Percentiles rank a stretch among this genome's conserved stretches.
Evolutionary conservation across 2,113 vertebrate genomes (phyloP).

Genomic region (Tautogolabrus adspersus): DNA sequence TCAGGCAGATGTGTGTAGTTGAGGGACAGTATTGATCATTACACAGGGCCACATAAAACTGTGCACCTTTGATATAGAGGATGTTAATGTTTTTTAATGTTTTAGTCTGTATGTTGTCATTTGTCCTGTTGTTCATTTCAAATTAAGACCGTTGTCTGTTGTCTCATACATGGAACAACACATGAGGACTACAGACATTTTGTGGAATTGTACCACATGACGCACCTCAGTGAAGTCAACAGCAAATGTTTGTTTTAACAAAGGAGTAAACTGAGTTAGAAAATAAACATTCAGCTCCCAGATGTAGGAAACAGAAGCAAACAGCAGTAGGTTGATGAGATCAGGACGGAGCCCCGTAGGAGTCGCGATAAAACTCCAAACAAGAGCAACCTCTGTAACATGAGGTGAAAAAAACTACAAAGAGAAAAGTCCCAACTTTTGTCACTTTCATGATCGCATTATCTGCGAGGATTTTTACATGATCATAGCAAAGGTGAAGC

Average conservation of each 20-base stretch:
- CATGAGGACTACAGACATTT: not conserved
- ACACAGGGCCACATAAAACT: not conserved
- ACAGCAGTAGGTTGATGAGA: constrained; percentile 62
- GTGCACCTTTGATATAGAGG: too few relatives aligned
- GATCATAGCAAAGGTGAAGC: not conserved
- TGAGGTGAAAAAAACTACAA: constrained; percentile 7
- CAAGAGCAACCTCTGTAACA: constrained; percentile 9
- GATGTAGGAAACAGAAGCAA: constrained; percentile 38
- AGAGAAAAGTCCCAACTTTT: not conserved
- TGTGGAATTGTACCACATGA: constrained; percentile 8
- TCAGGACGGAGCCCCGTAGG: constrained; percentile 38
- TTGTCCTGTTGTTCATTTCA: too few relatives aligned
- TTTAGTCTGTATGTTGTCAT: too few relatives aligned
- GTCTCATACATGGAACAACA: too few relatives aligned
- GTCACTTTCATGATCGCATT: not conserved
- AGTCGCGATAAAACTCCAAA: constrained; percentile 39
- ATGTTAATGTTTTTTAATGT: too few relatives aligned
- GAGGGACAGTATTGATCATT: constrained; percentile 7
- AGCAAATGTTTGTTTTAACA: constrained; percentile 38
- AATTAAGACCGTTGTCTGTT: too few relatives aligned
- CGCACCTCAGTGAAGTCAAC: constrained; percentile 8
- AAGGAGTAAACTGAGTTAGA: constrained; percentile 17
- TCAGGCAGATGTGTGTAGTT: not conserved
- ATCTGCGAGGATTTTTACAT: not conserved
- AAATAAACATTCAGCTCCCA: constrained; percentile 51